Percentiles rank a stretch among this genome's conserved stretches.
These are phyloP conservation scores for Rhagologus leucostigma DNA, from an alignment of 2,113 vertebrate genomes.

Conservation along the genomic window DNA sequence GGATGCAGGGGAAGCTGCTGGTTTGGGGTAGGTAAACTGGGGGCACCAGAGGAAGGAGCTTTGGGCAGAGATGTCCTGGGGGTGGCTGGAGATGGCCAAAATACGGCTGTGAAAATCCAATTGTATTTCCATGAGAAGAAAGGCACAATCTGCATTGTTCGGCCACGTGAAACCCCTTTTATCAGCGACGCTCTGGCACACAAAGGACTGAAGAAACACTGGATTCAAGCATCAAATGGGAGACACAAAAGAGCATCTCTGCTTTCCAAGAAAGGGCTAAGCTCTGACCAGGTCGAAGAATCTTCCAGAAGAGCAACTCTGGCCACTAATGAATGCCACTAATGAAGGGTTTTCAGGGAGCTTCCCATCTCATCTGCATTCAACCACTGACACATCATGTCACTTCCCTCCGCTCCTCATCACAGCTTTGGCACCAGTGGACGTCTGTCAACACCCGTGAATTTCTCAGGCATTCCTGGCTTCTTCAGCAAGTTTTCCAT, in stretches of 20 bases:
- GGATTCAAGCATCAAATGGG: background rate
- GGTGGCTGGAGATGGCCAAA: background rate
- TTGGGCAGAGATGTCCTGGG: background rate
- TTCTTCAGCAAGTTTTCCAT: background rate
- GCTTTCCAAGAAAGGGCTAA: background rate
- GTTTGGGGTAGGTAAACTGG: background rate
- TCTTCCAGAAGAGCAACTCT: slow-evolving; percentile 5
- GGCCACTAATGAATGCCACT: background rate
- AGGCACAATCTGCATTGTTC: background rate
- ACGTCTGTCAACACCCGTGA: background rate
- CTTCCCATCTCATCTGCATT: background rate
- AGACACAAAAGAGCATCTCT: background rate
- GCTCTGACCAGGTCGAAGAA: background rate
- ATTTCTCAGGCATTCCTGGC: background rate
- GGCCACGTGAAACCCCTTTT: background rate
- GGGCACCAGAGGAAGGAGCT: background rate
- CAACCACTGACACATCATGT: background rate
- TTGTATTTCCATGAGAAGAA: background rate
- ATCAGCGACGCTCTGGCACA: background rate
- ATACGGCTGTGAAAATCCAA: background rate
- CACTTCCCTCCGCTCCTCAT: background rate
- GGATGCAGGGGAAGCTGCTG: background rate
- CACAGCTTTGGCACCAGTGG: background rate
- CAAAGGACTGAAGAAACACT: slow-evolving; percentile 7
- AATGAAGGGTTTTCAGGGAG: background rate